Percentiles rank a stretch among this genome's conserved stretches.
phyloP scores from a whole-genome alignment of 2,113 vertebrate genomes.

The Semicossyphus pulcher region DNA sequence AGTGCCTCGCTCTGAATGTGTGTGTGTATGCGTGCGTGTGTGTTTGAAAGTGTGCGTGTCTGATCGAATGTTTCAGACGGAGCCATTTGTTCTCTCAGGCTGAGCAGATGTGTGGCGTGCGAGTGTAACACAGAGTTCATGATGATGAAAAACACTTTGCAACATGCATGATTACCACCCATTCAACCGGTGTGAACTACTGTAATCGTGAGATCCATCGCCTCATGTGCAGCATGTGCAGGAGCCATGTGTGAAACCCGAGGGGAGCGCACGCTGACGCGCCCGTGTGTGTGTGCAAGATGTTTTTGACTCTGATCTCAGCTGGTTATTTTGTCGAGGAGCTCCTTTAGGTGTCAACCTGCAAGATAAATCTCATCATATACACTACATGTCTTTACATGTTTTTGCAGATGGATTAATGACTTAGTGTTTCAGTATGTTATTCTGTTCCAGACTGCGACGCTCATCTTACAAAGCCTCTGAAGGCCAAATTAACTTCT shows the following conservation, averaged over 20 bases:
- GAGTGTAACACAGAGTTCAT: slow-evolving; percentile 37
- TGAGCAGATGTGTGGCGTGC: slow-evolving; percentile 58
- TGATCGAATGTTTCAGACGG: slow-evolving; percentile 45
- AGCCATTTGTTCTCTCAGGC: slow-evolving; percentile 57
- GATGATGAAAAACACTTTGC: slow-evolving; percentile 63
- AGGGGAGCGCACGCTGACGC: slow-evolving; percentile 3
- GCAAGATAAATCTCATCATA: neutral
- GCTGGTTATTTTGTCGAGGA: neutral
- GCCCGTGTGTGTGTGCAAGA: neutral
- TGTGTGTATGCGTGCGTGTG: slow-evolving; percentile 6
- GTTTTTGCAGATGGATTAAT: neutral
- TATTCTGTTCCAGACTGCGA: neutral
- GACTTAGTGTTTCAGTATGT: too few relatives aligned
- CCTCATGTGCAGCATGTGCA: slow-evolving; percentile 60
- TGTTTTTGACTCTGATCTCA: slow-evolving; percentile 11
- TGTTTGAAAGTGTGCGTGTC: slow-evolving; percentile 31
- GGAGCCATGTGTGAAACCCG: slow-evolving; percentile 43
- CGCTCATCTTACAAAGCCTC: neutral
- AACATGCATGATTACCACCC: slow-evolving; percentile 67
- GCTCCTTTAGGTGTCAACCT: neutral
- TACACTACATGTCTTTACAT: neutral
- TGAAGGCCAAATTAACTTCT: neutral
- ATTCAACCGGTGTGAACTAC: slow-evolving; percentile 48
- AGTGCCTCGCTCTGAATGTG: slow-evolving; percentile 13
- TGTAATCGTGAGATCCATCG: slow-evolving; percentile 56